These are phyloP conservation scores for Salarias fasciatus DNA, from an alignment of 2,797 vertebrate genomes.

Conservation along the genomic window DNA sequence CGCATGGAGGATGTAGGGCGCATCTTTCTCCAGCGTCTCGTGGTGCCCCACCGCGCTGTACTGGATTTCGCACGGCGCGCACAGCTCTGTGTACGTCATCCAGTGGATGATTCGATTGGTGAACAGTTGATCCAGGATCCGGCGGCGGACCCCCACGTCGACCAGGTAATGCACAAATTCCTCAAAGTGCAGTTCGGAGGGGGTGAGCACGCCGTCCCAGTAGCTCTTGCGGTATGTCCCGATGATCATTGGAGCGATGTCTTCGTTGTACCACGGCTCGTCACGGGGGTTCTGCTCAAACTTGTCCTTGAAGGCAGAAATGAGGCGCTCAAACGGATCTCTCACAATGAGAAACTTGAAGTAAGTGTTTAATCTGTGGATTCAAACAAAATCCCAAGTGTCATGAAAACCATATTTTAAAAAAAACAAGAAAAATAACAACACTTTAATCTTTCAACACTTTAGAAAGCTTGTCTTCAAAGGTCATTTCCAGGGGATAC, in stretches of 20 bases:
- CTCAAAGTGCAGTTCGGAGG: conserved; percentile 91
- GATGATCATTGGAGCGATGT: conserved; percentile 95
- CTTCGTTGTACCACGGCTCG: conserved; percentile 97
- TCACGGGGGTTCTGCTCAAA: conserved; percentile 97
- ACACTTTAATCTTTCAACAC: too few species aligned
- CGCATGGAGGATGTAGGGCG: conserved; percentile 89
- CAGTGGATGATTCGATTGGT: conserved; percentile 97
- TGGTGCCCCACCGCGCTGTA: conserved; percentile 95
- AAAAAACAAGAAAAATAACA: too few species aligned
- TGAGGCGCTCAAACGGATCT: conserved; percentile 96
- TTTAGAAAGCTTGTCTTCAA: too few species aligned
- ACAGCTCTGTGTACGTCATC: conserved; percentile 93
- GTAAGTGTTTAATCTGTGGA: conserved; percentile 89
- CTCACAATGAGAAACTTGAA: conserved; percentile 99
- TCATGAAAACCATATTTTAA: too few species aligned
- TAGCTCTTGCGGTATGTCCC: conserved; percentile 91
- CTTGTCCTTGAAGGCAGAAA: conserved; percentile 98
- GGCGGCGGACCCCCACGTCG: conserved; percentile 86
- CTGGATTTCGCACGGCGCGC: conserved; percentile 92
- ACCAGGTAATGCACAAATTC: conserved; percentile 98
- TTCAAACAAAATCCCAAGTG: too few species aligned
- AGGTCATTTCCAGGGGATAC: too few species aligned
- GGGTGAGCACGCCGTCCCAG: conserved; percentile 75
- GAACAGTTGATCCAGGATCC: conserved; percentile 92
- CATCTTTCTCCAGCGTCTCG: conserved; percentile 93